Evolutionary conservation across 2,888 invertebrate genomes (phyloP).

Genomic region (Drosophila recens): DNA sequence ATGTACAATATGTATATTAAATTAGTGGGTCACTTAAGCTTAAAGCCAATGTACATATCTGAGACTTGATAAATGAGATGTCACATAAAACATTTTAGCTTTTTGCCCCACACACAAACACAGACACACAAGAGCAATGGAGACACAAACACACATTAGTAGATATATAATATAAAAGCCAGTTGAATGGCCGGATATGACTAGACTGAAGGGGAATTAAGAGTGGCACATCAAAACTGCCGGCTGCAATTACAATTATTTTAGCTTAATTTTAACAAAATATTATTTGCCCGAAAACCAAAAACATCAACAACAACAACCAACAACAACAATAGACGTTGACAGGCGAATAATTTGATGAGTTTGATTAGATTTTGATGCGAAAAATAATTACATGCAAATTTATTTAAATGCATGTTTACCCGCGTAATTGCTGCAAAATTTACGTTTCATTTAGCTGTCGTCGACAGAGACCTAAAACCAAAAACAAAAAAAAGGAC

Average conservation of each 20-base stretch:
- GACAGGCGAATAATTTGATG: constrained; percentile 57
- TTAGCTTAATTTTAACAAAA: constrained; percentile 41
- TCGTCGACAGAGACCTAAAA: constrained; percentile 12
- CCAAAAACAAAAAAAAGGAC: constrained; percentile 42
- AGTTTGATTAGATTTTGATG: constrained; percentile 61
- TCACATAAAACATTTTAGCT: constrained; percentile 65
- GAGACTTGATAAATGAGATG: constrained; percentile 54
- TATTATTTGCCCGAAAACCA: constrained; percentile 20
- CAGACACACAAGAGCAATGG: constrained; percentile 26
- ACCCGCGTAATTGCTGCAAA: constrained; percentile 84
- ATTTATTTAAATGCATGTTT: constrained; percentile 82
- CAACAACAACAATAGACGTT: constrained; percentile 19
- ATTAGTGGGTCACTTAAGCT: too few species aligned
- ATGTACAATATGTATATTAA: too few species aligned
- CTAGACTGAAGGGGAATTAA: background rate
- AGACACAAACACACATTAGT: constrained; percentile 4
- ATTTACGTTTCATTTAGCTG: constrained; percentile 84
- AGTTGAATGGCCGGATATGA: constrained; percentile 5
- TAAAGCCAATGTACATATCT: constrained; percentile 1
- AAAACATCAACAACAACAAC: background rate
- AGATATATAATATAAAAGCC: constrained; percentile 34
- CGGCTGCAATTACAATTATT: constrained; percentile 59
- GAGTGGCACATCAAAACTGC: constrained; percentile 33
- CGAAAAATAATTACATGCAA: constrained; percentile 79
- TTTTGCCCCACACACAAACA: constrained; percentile 28